Evolutionary conservation across 2,797 vertebrate genomes (phyloP).

Genomic region (Tapera naevia): DNA sequence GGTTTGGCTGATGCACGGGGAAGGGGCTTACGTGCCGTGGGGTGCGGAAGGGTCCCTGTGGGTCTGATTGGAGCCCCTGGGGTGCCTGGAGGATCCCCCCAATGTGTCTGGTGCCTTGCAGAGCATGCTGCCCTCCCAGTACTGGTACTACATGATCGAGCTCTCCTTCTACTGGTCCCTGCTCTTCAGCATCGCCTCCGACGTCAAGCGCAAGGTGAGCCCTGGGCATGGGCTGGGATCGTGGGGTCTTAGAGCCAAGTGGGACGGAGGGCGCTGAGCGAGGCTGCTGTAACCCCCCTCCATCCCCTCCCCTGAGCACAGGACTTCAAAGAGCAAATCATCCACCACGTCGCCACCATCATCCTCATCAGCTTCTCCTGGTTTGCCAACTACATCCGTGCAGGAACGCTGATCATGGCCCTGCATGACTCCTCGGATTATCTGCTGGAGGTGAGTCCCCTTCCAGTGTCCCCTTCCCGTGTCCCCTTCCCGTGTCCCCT

Average conservation of each 20-base stretch:
- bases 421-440: conserved; percentile 94
- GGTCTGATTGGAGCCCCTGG: neutral
- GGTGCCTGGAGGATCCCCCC: neutral
- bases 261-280: neutral
- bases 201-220: conserved; percentile 93
- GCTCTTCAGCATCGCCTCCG: conserved; percentile 92
- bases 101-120: conserved; percentile 49
- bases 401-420: conserved; percentile 93
- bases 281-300: fast-evolving
- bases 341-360: conserved; percentile 95
- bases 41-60: neutral
- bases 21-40: neutral
- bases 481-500: neutral
- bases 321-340: conserved; percentile 95
- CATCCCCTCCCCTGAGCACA: conserved; percentile 21
- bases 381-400: conserved; percentile 93
- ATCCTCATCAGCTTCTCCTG: conserved; percentile 96
- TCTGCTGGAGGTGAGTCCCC: conserved; percentile 86
- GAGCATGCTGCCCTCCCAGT: conserved; percentile 91
- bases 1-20: neutral
- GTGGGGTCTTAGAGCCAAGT: neutral
- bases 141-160: conserved; percentile 91
- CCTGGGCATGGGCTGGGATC: neutral
- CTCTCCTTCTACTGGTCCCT: conserved; percentile 93
- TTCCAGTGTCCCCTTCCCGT: fast-evolving